Conservation (phyloP, 2,888 invertebrate genomes). For the Morpho helenor region DNA sequence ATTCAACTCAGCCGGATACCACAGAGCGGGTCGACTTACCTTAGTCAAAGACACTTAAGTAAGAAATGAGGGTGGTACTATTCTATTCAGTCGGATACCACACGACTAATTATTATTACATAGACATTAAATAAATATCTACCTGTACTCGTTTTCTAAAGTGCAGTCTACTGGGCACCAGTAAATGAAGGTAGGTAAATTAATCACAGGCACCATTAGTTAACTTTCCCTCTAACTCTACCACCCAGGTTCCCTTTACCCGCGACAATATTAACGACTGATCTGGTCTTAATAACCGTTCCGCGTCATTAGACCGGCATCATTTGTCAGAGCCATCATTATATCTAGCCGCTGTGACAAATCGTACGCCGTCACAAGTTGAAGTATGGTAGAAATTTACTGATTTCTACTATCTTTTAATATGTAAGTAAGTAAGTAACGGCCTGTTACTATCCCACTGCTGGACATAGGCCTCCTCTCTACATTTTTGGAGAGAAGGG, state of each 20-base stretch:
- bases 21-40: no score
- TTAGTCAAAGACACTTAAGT: no score
- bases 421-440: no score
- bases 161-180: background rate
- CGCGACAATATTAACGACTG: conserved; percentile 23
- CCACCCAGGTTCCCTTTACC: conserved; percentile 37
- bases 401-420: no score
- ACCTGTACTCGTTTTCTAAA: background rate
- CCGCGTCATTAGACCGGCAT: conserved; percentile 40
- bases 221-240: conserved; percentile 11
- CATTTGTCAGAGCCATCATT: conserved; percentile 49
- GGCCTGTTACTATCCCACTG: no score
- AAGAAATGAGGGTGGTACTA: no score
- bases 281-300: conserved; percentile 39
- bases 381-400: no score
- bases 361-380: conserved; percentile 17
- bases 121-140: background rate
- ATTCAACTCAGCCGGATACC: no score
- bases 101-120: background rate
- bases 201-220: conserved; percentile 20
- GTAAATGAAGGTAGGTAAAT: conserved; percentile 14
- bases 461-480: no score
- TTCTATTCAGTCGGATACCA: no score
- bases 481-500: no score
- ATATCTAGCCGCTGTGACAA: conserved; percentile 32